phyloP scores from a whole-genome alignment of 2,797 vertebrate species.

The Prunella strophiata region DNA sequence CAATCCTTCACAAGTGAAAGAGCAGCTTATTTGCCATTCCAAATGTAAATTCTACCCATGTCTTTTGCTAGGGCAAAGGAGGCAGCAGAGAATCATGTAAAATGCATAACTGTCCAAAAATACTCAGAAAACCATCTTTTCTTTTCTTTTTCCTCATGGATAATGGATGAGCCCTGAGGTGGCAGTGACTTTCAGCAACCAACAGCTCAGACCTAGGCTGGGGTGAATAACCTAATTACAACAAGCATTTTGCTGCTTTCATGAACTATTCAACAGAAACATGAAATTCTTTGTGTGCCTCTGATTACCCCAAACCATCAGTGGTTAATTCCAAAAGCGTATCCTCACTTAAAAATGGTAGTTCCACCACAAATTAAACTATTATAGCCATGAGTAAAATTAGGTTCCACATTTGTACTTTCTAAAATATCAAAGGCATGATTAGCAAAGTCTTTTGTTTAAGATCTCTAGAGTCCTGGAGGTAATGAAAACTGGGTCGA shows the following conservation, averaged over 20 bases:
- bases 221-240: conserved; percentile 17
- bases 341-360: conserved; percentile 30
- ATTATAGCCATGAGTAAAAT: conserved; percentile 53
- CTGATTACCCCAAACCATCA: conserved; percentile 16
- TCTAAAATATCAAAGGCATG: conserved; percentile 75
- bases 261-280: not conserved
- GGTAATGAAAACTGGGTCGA: conserved; percentile 33
- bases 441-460: conserved; percentile 67
- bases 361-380: conserved; percentile 55
- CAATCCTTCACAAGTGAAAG: not conserved
- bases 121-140: conserved; percentile 10
- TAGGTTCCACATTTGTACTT: conserved; percentile 69
- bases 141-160: not conserved
- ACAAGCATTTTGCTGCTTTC: not conserved
- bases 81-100: conserved; percentile 19
- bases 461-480: conserved; percentile 62
- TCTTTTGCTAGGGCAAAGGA: not conserved
- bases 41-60: not conserved
- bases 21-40: not conserved
- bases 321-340: not conserved
- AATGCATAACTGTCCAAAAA: conserved; percentile 34
- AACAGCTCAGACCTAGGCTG: conserved; percentile 8
- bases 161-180: conserved; percentile 42
- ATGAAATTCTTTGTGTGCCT: not conserved
- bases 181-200: not conserved